Evolutionary conservation across 2,113 vertebrate species (phyloP).

Genomic region (Craseonycteris thonglongyai): DNA sequence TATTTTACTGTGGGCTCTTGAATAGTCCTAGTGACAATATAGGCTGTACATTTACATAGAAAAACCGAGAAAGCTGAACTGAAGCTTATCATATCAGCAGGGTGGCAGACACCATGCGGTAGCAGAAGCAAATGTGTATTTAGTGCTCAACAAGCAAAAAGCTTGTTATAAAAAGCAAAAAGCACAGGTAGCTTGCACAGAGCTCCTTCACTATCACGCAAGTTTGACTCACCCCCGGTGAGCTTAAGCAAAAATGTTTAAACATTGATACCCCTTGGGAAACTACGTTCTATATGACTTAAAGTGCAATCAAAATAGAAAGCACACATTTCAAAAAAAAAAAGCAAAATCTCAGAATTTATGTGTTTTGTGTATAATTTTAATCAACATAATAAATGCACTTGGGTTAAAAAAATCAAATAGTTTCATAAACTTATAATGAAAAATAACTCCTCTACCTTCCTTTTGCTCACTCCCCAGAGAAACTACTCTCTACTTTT

Average conservation of each 20-base stretch:
- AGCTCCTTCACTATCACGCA: not conserved
- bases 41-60: not conserved
- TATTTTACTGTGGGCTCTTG: not conserved
- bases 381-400: not conserved
- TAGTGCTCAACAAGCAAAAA: not conserved
- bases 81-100: not conserved
- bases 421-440: not conserved
- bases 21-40: not conserved
- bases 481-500: not conserved
- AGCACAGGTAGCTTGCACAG: not conserved
- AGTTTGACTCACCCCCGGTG: not conserved
- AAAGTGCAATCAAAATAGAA: not conserved
- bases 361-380: not conserved
- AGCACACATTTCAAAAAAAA: not conserved
- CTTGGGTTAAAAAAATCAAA: not conserved
- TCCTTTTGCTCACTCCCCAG: not conserved
- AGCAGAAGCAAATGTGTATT: not conserved
- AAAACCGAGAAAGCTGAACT: not conserved
- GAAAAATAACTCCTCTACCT: not conserved
- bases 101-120: not conserved
- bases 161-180: too few relatives aligned
- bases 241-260: not conserved
- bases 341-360: not conserved
- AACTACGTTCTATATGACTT: not conserved
- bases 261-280: not conserved